Evolutionary conservation across 1,140 invertebrate species (phyloP), one percentile per base, ranked within the genome.

Genomic region (Tetramorium simillimum): DNA sequence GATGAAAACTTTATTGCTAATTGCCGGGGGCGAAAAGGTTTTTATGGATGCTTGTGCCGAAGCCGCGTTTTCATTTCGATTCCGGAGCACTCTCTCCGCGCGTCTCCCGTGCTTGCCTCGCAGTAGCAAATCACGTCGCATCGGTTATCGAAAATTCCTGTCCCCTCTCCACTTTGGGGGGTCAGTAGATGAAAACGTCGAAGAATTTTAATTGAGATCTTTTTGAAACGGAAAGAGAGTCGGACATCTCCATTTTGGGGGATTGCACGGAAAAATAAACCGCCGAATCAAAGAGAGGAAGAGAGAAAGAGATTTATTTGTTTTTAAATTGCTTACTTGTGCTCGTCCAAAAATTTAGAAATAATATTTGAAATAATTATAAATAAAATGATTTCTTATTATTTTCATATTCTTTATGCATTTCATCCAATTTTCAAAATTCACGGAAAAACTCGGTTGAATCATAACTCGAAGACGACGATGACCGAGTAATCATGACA

Each of bases 1-100:
- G 93, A 94, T 94, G 93, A 94, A 94, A 94, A 93, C 90, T 94
- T 94, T 94, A 94, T 94, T 94, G 94, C 94, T 94, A 94, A 94
- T 94, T 94, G 93, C 93, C 92, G 91, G 90, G 88, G 91, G 85
- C 91, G 82, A 93, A 93, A 93, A 92, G 92, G 92, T 94, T 94
- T 94, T 94, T 94, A 93, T 93, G 93, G 92, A 91, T 89, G 92
- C 88, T 91, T 91, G 65, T 69, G 90, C 91, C 75, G 82, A 77
- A 60, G 90, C 87, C 91, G 90, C 92, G 93, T 94, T 93, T 93
- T 93, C 93, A 93, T 94, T 93, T 93, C 92, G 92, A 91, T 92
- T 93, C 90, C 91, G 84, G 87, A 40, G 60, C 75, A 85, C 90
- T 72, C 77, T 87, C 72, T 82, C 62, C 46, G 63, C 70, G 69